Evolutionary conservation across 2,888 invertebrate species (phyloP).

Genomic region (Euplexia lucipara): DNA sequence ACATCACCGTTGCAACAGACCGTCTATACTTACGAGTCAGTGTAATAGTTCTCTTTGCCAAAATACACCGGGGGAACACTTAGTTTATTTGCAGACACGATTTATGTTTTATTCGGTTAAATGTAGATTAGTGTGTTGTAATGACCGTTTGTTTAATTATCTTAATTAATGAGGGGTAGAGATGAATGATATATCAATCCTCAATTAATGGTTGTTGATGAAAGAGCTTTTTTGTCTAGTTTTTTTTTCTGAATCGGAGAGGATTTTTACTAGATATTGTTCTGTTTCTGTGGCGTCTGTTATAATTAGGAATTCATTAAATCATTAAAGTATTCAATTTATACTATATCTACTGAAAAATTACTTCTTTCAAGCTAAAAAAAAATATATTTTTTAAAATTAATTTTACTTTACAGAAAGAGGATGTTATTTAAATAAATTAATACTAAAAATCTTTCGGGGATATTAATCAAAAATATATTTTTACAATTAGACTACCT

Average conservation of each 20-base stretch:
- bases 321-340: too few relatives aligned
- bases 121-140: slow-evolving; percentile 27
- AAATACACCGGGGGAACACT: slow-evolving; percentile 35
- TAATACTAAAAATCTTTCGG: too few relatives aligned
- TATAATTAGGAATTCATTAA: too few relatives aligned
- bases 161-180: slow-evolving; percentile 24
- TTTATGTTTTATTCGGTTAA: slow-evolving; percentile 36
- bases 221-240: not conserved
- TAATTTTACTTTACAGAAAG: too few relatives aligned
- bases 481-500: too few relatives aligned
- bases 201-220: not conserved
- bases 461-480: too few relatives aligned
- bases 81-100: slow-evolving; percentile 35
- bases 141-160: slow-evolving; percentile 54
- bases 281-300: too few relatives aligned
- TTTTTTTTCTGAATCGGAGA: not conserved
- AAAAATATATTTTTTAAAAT: too few relatives aligned
- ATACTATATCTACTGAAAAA: too few relatives aligned
- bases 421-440: too few relatives aligned
- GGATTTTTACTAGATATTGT: too few relatives aligned
- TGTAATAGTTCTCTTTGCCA: slow-evolving; percentile 20
- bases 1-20: slow-evolving; percentile 50
- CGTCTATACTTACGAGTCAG: slow-evolving; percentile 12
- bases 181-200: slow-evolving; percentile 6
- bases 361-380: too few relatives aligned